These are phyloP conservation scores for Chaenocephalus aceratus DNA, from an alignment of 2,113 vertebrate genomes.

Conservation along the genomic window DNA sequence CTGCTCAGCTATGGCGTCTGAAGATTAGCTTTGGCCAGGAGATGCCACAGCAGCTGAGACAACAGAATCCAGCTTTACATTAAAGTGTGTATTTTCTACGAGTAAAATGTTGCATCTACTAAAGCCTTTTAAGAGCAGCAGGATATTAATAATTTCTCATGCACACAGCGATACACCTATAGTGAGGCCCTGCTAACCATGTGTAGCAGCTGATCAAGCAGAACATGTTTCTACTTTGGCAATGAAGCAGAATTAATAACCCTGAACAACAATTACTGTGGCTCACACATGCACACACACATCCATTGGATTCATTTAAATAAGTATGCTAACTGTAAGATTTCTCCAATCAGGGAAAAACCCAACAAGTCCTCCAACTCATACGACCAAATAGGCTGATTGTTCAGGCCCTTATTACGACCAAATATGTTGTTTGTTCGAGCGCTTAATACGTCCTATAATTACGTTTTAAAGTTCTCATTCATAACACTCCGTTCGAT, in stretches of 20 bases:
- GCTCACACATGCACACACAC: neutral
- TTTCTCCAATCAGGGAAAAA: conserved; percentile 9
- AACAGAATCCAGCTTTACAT: neutral
- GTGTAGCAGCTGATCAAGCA: conserved; percentile 19
- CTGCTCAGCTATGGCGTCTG: no score
- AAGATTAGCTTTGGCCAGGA: no score
- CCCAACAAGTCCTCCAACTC: neutral
- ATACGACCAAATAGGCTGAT: no score
- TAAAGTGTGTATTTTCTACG: neutral
- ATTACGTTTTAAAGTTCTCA: no score
- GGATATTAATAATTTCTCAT: neutral
- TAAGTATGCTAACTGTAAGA: conserved; percentile 13
- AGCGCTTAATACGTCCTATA: no score
- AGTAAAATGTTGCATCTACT: neutral
- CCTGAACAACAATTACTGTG: neutral
- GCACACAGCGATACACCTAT: neutral
- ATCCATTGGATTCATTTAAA: neutral
- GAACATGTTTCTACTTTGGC: conserved; percentile 24
- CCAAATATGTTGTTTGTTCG: no score
- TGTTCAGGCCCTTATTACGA: no score
- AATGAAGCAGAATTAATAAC: conserved; percentile 6
- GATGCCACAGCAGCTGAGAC: no score
- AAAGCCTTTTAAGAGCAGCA: neutral
- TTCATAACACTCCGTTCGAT: no score
- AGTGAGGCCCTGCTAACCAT: neutral